Base-by-base conservation (phyloP, 2,888 invertebrate genomes). In the Euplexia lucipara region DNA sequence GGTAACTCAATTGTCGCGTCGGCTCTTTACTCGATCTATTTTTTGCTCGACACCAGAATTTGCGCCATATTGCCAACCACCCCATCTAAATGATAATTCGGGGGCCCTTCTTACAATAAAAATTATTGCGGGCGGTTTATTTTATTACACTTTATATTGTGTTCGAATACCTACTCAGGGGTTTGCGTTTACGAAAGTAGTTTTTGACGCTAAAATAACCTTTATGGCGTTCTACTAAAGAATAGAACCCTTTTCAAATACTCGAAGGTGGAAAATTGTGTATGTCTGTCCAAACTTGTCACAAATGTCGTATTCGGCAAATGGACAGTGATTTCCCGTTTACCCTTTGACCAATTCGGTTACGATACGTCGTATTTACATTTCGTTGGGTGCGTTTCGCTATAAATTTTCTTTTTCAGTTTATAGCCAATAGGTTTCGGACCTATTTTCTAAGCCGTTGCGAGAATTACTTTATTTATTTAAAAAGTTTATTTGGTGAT, bases 41-140 rank as follows among this genome's bases (percentile, higher is more conserved):
- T 93, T 90, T 83, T 83, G 83, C 86, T 79, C 83, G 79, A 81
- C 84, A 85, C 84, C 71, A 82, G 80, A 90, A 93, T 92, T 90
- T 90, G 86, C 91, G 92, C 93, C 93, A 92, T 93, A 94, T 93
- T 94, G 94, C 88, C 81, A 78, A 80, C 88, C 91, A 86, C 92
- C 93, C 94, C 92, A 95, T 95, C 93, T 95, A 94, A 95, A 95
- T 95, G 94, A 95, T 95, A 95, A 95, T 95, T 92, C 91, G 88
- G 87, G 90, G 90, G 89, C 88, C 90, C 92, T 90, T 86, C 91
- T 93, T 92, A 93, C 93, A 93, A 95, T 95, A 94, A 94, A 95
- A 95, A 95, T 94, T 94, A 95, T 95, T 94, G 94, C 88, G 92
- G 89, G 88, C 91, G 90, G 93, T 95, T 95, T 94, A 94, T 94